Evolutionary conservation across 37 sponge, comb jelly and placozoan genomes (phyloP).

Genomic region (Amphimedon queenslandica): DNA sequence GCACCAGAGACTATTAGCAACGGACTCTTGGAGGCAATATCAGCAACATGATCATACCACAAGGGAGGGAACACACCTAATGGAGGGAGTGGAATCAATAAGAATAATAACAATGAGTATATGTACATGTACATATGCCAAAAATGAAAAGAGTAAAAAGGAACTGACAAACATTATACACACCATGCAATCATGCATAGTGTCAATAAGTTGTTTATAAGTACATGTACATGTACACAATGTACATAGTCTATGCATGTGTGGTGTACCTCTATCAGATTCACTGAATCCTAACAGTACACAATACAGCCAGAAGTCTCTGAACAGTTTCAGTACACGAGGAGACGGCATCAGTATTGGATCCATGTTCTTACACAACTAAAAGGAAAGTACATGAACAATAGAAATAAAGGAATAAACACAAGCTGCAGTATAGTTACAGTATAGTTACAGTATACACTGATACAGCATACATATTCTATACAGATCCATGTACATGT

Average conservation of each 20-base stretch:
- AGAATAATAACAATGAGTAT: too few relatives aligned
- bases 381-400: not conserved
- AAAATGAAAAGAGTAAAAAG: not conserved
- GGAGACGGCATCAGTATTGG: conserved; percentile 19
- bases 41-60: conserved; percentile 58
- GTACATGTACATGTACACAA: not conserved
- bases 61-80: conserved; percentile 55
- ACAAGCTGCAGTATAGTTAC: not conserved
- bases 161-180: not conserved
- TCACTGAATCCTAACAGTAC: conserved; percentile 88
- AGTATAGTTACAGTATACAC: not conserved
- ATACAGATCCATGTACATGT: not conserved
- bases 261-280: conserved; percentile 22
- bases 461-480: not conserved
- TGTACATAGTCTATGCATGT: not conserved
- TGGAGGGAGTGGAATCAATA: not conserved
- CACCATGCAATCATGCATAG: not conserved
- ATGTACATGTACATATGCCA: too few relatives aligned
- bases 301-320: conserved; percentile 97
- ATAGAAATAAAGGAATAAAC: not conserved
- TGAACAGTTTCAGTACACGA: conserved; percentile 63
- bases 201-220: too few relatives aligned
- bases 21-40: conserved; percentile 73
- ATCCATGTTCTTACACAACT: conserved; percentile 40
- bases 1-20: conserved; percentile 71